Conservation (phyloP, 2,888 invertebrate genomes). For the Phania funesta region DNA sequence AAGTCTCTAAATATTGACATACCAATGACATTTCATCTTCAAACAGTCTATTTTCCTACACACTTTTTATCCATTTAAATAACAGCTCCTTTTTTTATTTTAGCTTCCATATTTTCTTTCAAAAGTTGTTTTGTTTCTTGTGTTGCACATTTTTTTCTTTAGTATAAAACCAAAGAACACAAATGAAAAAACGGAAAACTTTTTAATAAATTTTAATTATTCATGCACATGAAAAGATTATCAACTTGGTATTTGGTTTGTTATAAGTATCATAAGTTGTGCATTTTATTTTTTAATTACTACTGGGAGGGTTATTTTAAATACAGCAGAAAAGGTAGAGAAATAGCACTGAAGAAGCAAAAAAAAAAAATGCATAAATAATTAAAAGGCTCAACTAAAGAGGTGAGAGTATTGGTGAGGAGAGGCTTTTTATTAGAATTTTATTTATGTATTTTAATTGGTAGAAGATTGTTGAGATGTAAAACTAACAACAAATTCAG, state of each 20-base stretch:
- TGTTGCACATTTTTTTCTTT: constrained; percentile 38
- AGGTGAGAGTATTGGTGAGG: neutral
- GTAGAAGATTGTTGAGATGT: constrained; percentile 27
- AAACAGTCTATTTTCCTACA: constrained; percentile 30
- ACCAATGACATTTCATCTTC: neutral
- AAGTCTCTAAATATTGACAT: neutral
- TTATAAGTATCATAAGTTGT: constrained; percentile 67
- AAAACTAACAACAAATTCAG: constrained; percentile 43
- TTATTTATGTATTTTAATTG: constrained; percentile 56
- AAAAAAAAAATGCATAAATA: constrained; percentile 8
- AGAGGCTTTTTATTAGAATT: constrained; percentile 29
- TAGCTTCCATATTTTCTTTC: constrained; percentile 51
- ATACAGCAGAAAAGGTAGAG: constrained; percentile 10
- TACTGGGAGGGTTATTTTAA: constrained; percentile 45
- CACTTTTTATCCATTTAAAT: constrained; percentile 44
- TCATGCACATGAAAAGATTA: constrained; percentile 80
- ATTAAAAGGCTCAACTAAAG: constrained; percentile 3
- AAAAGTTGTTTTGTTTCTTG: constrained; percentile 59
- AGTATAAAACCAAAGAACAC: neutral
- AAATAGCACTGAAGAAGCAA: neutral
- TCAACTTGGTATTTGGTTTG: constrained; percentile 66
- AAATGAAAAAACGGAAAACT: constrained; percentile 24
- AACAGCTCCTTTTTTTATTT: constrained; percentile 29
- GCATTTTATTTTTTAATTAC: constrained; percentile 67
- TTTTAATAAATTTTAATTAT: constrained; percentile 79